Conservation (phyloP, 2,113 vertebrate genomes). For the Okapia johnstoni region DNA sequence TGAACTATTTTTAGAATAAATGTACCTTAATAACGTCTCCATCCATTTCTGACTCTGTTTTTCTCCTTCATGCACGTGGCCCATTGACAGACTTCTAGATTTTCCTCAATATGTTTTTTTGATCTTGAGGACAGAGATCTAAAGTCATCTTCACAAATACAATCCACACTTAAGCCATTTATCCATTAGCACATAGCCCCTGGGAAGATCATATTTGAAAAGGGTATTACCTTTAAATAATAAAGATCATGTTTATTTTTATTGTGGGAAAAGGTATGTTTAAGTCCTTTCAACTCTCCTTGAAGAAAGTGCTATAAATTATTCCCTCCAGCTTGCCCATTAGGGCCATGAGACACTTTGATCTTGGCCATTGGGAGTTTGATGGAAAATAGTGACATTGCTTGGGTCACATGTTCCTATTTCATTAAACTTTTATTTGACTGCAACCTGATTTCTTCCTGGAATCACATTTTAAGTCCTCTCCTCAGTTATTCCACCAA, state of each 20-base stretch:
- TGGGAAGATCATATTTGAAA: background rate
- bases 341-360: background rate
- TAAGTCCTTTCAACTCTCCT: background rate
- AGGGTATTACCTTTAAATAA: background rate
- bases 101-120: background rate
- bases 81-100: background rate
- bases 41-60: background rate
- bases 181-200: background rate
- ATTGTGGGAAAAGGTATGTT: background rate
- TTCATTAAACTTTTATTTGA: background rate
- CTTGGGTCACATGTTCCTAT: background rate
- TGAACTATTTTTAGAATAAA: background rate
- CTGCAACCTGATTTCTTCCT: background rate
- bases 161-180: background rate
- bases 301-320: background rate
- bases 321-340: background rate
- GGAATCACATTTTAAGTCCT: background rate
- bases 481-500: background rate
- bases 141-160: background rate
- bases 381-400: background rate
- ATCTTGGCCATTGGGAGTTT: background rate
- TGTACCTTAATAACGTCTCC: background rate
- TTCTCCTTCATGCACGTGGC: background rate
- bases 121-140: background rate
- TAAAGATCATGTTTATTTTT: background rate